Base-by-base conservation (phyloP, 2,888 invertebrate species). In the Neocrepidodera transversa region DNA sequence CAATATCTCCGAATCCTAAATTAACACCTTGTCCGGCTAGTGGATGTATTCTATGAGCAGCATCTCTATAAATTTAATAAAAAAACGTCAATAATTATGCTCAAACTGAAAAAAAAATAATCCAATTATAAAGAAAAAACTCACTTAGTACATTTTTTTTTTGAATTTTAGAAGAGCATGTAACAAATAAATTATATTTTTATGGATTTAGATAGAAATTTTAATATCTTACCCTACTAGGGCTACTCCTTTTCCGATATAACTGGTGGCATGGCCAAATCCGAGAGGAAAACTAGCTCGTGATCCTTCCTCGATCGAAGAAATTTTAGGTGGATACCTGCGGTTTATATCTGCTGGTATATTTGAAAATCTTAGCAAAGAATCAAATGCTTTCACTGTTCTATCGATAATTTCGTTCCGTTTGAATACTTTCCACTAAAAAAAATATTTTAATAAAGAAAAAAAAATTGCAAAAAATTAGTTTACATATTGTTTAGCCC, bases 21-120 rank as follows among this genome's bases (percentile, higher is more conserved):
- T 99, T 99, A 0, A 97, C 95, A 5, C 99, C 99, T 81, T 97
- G 97, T 0, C 98, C 98, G 30, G 98, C 98, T 66, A 99, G 78
- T 0, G 98, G 98, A 80, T 99, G 98, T 14, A 98, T 86, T 66
- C 95, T 85, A 81, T 97, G 92, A 0, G 93, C 91, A 36, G 94
- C 92, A 79, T 94, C 94, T 0, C 92, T 91, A 72, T 26, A 65
- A 65, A 14, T 57, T 10, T 17, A 42, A 13, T 16, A 49, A 43
- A 38, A 30, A 28, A 50, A 36, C 32, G 11, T 2, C 11, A 32
- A 35, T 20, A 32, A 26, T 18, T 6, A 10, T 17, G 10, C 13
- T 38, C 23, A 23, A 7, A 2, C 17, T 51, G 8, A 5, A 36
- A 23, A 2, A 6, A 13, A 4, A 3, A n/a, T 36, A 14, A 10